phyloP scores from a whole-genome alignment of 2,113 vertebrate genomes.

The Microcebus ravelobensis region DNA sequence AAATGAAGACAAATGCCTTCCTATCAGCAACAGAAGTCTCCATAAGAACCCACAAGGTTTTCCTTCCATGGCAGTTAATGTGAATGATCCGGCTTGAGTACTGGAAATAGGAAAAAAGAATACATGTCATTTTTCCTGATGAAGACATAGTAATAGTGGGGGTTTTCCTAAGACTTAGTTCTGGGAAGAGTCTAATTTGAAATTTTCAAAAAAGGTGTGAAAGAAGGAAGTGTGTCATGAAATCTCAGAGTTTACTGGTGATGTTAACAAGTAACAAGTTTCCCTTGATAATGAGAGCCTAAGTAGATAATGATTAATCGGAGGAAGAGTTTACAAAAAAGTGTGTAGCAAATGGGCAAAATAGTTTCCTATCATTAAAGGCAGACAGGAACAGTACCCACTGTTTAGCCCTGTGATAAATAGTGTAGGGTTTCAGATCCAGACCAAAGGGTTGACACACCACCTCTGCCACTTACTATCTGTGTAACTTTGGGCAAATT shows the following conservation, averaged over 20 bases:
- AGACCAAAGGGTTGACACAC: not conserved
- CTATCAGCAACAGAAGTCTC: not conserved
- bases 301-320: conserved; percentile 12
- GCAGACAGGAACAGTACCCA: not conserved
- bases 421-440: not conserved
- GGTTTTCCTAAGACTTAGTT: not conserved
- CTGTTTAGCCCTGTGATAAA: not conserved
- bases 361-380: not conserved
- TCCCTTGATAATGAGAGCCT: not conserved
- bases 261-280: not conserved
- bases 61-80: not conserved
- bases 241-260: conserved; percentile 1
- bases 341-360: not conserved
- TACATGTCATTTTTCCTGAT: not conserved
- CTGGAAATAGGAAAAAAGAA: not conserved
- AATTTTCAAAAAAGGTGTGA: not conserved
- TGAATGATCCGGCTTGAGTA: not conserved
- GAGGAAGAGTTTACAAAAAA: not conserved
- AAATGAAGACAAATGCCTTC: conserved; percentile 59
- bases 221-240: not conserved
- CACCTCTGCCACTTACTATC: not conserved
- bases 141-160: not conserved
- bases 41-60: not conserved
- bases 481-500: not conserved
- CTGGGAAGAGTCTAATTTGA: conserved; percentile 37